Evolutionary conservation across 1,140 invertebrate genomes (phyloP).

Genomic region (Aphaenogaster rudis): DNA sequence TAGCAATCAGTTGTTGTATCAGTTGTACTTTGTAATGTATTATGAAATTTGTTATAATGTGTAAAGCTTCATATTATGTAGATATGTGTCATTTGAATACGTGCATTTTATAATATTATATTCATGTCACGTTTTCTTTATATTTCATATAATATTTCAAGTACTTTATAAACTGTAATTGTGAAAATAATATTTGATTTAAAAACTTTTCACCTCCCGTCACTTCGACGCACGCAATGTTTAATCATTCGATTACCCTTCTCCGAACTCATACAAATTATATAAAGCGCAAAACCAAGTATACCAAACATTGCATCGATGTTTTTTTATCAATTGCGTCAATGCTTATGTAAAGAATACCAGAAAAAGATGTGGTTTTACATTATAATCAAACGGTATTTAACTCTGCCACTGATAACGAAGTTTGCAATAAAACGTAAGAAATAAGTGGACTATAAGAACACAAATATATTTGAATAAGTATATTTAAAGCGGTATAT

Average conservation of each 20-base stretch:
- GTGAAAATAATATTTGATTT: conserved; percentile 44
- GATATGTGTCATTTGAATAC: neutral
- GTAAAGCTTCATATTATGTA: neutral
- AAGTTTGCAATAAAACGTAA: neutral
- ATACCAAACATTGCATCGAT: neutral
- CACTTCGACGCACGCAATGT: neutral
- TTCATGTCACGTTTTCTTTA: neutral
- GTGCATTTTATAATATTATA: neutral
- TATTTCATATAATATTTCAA: conserved; percentile 1
- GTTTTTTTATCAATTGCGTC: conserved; percentile 28
- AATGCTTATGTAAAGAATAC: conserved; percentile 16
- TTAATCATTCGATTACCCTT: neutral
- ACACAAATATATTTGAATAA: neutral
- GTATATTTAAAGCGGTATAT: neutral
- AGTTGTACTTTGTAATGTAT: neutral
- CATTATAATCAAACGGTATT: neutral
- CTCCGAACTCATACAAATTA: neutral
- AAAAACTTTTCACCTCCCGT: neutral
- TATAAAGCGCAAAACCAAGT: conserved; percentile 2
- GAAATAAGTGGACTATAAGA: neutral
- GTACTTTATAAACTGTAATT: conserved; percentile 65
- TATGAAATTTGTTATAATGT: neutral
- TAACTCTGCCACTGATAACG: neutral
- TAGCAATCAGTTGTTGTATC: conserved; percentile 6
- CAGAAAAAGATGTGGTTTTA: neutral